Base-by-base conservation (phyloP, 2,113 vertebrate species). In the Capricornis sumatraensis region DNA sequence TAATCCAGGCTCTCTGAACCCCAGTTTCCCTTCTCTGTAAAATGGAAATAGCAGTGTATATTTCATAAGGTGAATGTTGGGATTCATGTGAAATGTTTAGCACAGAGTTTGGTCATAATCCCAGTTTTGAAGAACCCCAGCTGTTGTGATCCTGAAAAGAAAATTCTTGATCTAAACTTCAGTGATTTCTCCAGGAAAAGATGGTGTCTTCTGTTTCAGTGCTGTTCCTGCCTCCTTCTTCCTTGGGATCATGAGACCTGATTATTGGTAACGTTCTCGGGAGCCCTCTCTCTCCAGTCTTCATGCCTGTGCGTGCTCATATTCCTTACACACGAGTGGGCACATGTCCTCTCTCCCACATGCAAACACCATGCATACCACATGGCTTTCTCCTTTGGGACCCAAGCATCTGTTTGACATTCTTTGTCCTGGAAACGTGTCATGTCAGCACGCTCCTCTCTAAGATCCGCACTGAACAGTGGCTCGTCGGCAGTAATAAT, bases 391-490 rank as follows among this genome's bases (percentile, higher is more conserved):
- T n/a, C n/a, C n/a, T 67, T 21, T 45, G 45, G 50, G 13, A 16
- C 13, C 53, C 15, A 33, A 71, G 6, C 57, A 91, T 79, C 53
- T 43, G 25, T 64, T 36, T 83, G 85, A 50, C 87, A 52, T 81
- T 74, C 86, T 95, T 94, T 95, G 91, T 95, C 94, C 78, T 57
- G 83, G 60, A 83, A 92, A 89, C 57, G 11, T 55, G 74, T 55
- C 87, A 85, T 15, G 33, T 79, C 91, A 28, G 15, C 45, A 25
- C 2, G 10, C 28, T 81, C 33, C 25, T 88, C 85, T 27, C 43
- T 30, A n/a, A 91, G 71, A 95, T 55, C 91, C 43, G 23, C 15
- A 19, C 71, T 71, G 16, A 89, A 47, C 11, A 43, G 45, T n/a
- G 78, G 74, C 52, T 27, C 2, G 2, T 36, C 0, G 1, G 43